Evolutionary conservation across 2,888 invertebrate genomes (phyloP), one percentile per base, ranked within the genome.

Genomic region (Lepidochitona cinerea): DNA sequence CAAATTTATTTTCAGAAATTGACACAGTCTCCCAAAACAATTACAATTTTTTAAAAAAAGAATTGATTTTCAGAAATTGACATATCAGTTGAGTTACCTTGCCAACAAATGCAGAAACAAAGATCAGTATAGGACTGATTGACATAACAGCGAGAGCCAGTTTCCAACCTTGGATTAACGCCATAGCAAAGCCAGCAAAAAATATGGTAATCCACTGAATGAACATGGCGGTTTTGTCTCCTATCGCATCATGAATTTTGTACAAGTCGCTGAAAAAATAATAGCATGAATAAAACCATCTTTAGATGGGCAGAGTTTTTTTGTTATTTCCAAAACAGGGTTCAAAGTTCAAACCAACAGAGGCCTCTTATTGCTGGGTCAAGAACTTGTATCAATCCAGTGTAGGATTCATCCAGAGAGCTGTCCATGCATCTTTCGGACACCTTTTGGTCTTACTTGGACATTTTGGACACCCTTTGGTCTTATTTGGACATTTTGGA

Each of bases 261-360:
- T 92, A 91, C 77, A 93, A 85, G 79, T 92, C 92, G 82, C 92
- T 92, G 59, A n/a, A n/a, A n/a, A n/a, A n/a, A n/a, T n/a, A n/a
- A n/a, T n/a, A n/a, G n/a, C n/a, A n/a, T n/a, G n/a, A n/a, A n/a
- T n/a, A n/a, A n/a, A n/a, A n/a, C n/a, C n/a, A n/a, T n/a, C n/a
- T n/a, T n/a, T n/a, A n/a, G n/a, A n/a, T n/a, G n/a, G n/a, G n/a
- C n/a, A n/a, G n/a, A n/a, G n/a, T n/a, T n/a, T n/a, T n/a, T n/a
- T n/a, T n/a, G n/a, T n/a, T n/a, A n/a, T n/a, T n/a, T n/a, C n/a
- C n/a, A n/a, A n/a, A n/a, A n/a, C n/a, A n/a, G n/a, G n/a, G n/a
- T n/a, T n/a, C n/a, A n/a, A n/a, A n/a, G n/a, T n/a, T n/a, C n/a
- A n/a, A n/a, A n/a, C n/a, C n/a, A n/a, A n/a, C n/a, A n/a, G n/a